These are phyloP conservation scores for Dermochelys coriacea DNA, from an alignment of 2,797 vertebrate genomes.

Conservation along the genomic window DNA sequence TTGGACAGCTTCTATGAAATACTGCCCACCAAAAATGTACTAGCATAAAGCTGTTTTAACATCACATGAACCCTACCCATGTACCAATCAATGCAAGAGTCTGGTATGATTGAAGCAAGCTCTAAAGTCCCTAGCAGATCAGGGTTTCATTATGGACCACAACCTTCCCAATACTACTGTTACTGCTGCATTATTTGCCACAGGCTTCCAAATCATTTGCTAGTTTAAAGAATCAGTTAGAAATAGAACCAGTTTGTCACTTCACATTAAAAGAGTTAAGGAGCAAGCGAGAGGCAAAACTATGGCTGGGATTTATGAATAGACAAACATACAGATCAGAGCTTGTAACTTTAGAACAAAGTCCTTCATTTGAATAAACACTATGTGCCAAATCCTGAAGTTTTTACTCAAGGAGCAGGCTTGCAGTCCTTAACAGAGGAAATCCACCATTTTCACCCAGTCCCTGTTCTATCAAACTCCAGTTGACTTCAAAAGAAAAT, in stretches of 20 bases:
- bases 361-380: conserved; percentile 23
- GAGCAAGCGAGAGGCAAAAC: conserved; percentile 23
- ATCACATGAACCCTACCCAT: neutral
- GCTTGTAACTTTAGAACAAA: conserved; percentile 44
- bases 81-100: neutral
- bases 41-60: neutral
- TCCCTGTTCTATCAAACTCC: conserved; percentile 53
- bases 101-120: conserved; percentile 11
- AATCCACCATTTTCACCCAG: conserved; percentile 59
- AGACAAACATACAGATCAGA: conserved; percentile 6
- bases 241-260: conserved; percentile 11
- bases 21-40: neutral
- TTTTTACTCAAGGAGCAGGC: conserved; percentile 26
- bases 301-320: neutral
- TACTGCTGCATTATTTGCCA: conserved; percentile 74
- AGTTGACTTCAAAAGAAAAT: conserved; percentile 60
- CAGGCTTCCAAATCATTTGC: conserved; percentile 19
- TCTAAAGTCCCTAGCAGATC: neutral
- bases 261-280: conserved; percentile 51
- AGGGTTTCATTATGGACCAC: conserved; percentile 46
- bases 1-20: neutral
- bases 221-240: conserved; percentile 7
- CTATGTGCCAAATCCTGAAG: conserved; percentile 32
- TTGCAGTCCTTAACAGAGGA: conserved; percentile 34
- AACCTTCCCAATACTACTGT: conserved; percentile 27